Base-by-base conservation (phyloP, 2,113 vertebrate species). In the Calypte anna region DNA sequence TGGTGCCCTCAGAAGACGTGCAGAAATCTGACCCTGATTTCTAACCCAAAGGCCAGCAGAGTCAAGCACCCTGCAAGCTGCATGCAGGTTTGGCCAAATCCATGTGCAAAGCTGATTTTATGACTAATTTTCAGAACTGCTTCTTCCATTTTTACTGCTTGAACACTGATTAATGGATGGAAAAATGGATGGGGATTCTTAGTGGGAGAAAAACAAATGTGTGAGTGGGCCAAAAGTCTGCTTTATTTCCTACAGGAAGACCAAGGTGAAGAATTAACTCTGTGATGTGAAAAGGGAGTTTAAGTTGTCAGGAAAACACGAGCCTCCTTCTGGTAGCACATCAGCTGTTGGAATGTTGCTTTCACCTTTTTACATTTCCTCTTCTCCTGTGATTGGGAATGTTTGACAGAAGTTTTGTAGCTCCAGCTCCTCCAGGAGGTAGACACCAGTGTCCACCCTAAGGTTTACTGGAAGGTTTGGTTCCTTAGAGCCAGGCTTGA, bases 1-100 rank as follows among this genome's bases (percentile, higher is more conserved):
- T 89, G 79, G 81, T 97, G 95, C 95, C 96, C 81, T 93, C 23
- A 20, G 74, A 96, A 72, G 91, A 87, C 33, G 43, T 80, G 82
- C 81, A 85, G 76, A 68, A 95, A 78, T 91, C 77, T 64, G 84
- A 75, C 54, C 89, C 84, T 20, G 25, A 0, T 68, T 95, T 81
- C 91, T 84, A 83, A 86, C 59, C 33, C 54, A 33, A 79, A 82
- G 80, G 83, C 83, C 88, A 78, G 81, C 73, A 40, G 66, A 89
- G 84, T 88, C 57, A 40, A 13, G 8, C 10, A 3, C 69, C 59
- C 57, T 43, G 72, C 31, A 7, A 44, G 17, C 57, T 76, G 36
- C 21, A 1, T 9, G 67, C 16, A 14, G 31, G 33, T 89, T 75
- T 75, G 78, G 62, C 78, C 57, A 33, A 61, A 63, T 44, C 81